phyloP scores from a whole-genome alignment of 2,888 invertebrate species.

The Chymomyza procnemis region DNA sequence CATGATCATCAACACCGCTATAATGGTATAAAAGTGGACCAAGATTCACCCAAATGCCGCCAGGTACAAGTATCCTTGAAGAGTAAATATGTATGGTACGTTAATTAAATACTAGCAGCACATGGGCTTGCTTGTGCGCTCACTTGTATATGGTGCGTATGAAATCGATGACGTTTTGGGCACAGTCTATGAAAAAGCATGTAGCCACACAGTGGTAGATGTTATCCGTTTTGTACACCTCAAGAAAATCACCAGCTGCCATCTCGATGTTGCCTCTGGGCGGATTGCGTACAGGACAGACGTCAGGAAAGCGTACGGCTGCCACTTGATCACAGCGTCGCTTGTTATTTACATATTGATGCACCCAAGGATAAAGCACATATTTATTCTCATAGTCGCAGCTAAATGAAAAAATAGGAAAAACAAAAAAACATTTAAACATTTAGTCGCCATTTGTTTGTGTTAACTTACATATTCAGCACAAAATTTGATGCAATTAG shows the following conservation, averaged over 20 bases:
- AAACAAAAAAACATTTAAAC: not conserved
- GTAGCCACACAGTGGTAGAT: conserved; percentile 93
- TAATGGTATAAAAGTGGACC: conserved; percentile 95
- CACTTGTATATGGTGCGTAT: conserved; percentile 91
- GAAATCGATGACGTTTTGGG: conserved; percentile 96
- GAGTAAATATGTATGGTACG: conserved; percentile 9
- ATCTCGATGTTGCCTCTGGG: conserved; percentile 89
- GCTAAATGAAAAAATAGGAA: conserved; percentile 26
- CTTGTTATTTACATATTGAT: conserved; percentile 94
- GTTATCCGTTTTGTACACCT: conserved; percentile 79
- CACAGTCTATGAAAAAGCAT: conserved; percentile 99
- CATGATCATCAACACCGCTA: conserved; percentile 91
- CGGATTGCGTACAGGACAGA: conserved; percentile 84
- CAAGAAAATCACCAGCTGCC: conserved; percentile 97
- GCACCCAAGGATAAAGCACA: conserved; percentile 95
- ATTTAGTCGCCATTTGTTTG: no score
- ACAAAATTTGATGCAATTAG: conserved; percentile 97
- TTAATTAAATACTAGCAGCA: not conserved
- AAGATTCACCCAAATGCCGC: conserved; percentile 92
- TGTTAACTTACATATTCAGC: conserved; percentile 86
- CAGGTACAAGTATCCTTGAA: conserved; percentile 90
- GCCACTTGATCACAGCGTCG: conserved; percentile 88
- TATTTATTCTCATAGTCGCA: conserved; percentile 83
- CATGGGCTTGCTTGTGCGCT: not conserved
- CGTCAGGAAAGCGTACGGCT: conserved; percentile 91